phyloP scores from a whole-genome alignment of 2,888 invertebrate genomes.

The Pachliopta kotzebuea region DNA sequence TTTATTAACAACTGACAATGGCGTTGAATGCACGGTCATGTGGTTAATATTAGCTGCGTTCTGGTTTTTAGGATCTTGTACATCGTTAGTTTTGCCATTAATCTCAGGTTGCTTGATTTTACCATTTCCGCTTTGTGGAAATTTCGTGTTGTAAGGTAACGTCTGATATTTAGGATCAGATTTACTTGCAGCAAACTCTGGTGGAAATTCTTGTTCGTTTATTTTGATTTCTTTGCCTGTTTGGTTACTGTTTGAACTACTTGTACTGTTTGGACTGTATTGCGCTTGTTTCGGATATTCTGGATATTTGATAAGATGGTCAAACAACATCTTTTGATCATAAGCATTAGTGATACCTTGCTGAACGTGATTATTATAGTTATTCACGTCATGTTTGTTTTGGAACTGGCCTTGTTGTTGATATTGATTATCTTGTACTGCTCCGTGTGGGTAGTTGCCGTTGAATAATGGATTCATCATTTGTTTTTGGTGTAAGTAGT shows the following conservation, averaged over 20 bases:
- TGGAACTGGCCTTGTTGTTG: constrained; percentile 58
- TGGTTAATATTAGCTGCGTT: constrained; percentile 66
- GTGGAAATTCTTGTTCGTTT: constrained; percentile 79
- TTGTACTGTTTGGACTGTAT: constrained; percentile 80
- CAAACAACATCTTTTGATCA: constrained; percentile 67
- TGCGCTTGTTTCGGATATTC: constrained; percentile 76
- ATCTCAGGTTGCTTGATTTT: constrained; percentile 62
- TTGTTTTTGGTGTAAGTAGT: constrained; percentile 78
- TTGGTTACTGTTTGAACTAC: constrained; percentile 75
- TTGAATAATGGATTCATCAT: constrained; percentile 73
- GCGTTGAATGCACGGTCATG: constrained; percentile 79
- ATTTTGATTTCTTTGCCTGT: constrained; percentile 72
- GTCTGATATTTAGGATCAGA: constrained; percentile 96
- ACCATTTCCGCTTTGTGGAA: constrained; percentile 81
- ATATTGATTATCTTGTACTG: constrained; percentile 63
- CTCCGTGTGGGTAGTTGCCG: constrained; percentile 62
- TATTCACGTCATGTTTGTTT: constrained; percentile 61
- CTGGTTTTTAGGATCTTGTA: constrained; percentile 55
- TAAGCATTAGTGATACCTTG: constrained; percentile 73
- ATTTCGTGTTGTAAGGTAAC: constrained; percentile 93
- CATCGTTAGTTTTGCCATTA: constrained; percentile 61
- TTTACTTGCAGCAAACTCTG: constrained; percentile 89
- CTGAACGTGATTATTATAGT: constrained; percentile 65
- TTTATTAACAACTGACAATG: constrained; percentile 80
- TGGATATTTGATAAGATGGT: constrained; percentile 72